Conservation (phyloP, 2,888 invertebrate species). For the Chrysolina oricalcia region DNA sequence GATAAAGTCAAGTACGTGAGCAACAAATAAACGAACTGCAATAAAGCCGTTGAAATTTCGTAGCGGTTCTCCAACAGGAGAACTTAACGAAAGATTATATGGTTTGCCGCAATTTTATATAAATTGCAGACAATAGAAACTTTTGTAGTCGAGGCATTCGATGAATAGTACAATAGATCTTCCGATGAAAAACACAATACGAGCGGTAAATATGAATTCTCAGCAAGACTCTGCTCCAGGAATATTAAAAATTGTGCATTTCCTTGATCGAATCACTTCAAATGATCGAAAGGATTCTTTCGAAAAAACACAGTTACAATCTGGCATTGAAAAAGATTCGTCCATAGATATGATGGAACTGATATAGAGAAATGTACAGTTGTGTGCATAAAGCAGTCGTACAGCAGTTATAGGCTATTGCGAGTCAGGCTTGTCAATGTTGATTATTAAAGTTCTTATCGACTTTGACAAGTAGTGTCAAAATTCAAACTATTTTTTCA, state of each 20-base stretch:
- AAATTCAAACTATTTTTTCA: too few species aligned
- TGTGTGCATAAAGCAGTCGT: too few species aligned
- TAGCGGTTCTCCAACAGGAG: not conserved
- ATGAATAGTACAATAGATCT: constrained; percentile 23
- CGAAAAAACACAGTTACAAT: not conserved
- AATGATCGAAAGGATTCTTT: not conserved
- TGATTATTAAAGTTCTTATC: too few species aligned
- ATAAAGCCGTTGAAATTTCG: constrained; percentile 23
- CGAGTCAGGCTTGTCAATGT: too few species aligned
- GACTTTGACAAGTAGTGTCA: too few species aligned
- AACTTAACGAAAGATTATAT: constrained; percentile 31
- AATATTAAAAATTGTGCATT: constrained; percentile 11
- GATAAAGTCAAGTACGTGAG: constrained; percentile 2
- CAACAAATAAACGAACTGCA: constrained; percentile 4
- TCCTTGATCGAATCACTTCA: not conserved
- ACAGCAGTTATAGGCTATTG: too few species aligned
- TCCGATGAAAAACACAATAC: constrained; percentile 7
- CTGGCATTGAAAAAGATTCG: not conserved
- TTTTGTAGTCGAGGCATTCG: constrained; percentile 15
- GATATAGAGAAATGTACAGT: too few species aligned
- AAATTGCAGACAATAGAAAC: constrained; percentile 20
- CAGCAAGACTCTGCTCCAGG: not conserved
- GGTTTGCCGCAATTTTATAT: constrained; percentile 23
- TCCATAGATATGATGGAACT: too few species aligned
- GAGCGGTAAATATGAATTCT: constrained; percentile 1